phyloP scores from a whole-genome alignment of 2,888 invertebrate species.

The Mermis nigrescens region DNA sequence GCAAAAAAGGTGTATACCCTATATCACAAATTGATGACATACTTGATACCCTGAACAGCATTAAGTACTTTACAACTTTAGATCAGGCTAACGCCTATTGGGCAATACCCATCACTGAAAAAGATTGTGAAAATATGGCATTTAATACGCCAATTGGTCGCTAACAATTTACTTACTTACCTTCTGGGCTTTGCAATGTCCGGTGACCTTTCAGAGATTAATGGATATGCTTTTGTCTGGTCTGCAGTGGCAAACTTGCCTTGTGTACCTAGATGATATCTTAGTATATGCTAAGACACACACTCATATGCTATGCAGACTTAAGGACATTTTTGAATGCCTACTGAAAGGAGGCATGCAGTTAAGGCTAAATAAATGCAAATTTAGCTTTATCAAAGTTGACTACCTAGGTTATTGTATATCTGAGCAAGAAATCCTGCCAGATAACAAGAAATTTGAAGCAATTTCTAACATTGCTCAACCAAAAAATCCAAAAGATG shows the following conservation, averaged over 20 bases:
- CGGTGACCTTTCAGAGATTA: constrained; percentile 18
- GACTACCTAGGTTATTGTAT: neutral
- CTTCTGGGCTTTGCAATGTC: constrained; percentile 14
- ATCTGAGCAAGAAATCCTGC: neutral
- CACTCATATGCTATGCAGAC: neutral
- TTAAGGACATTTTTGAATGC: neutral
- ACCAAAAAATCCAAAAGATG: constrained; percentile 5
- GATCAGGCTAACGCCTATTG: constrained; percentile 13
- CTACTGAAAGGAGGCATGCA: neutral
- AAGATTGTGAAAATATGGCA: constrained; percentile 17
- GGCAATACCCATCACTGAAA: constrained; percentile 14
- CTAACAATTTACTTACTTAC: constrained; percentile 18
- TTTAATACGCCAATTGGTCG: constrained; percentile 17
- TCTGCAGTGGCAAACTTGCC: constrained; percentile 15
- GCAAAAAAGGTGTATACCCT: constrained; percentile 1
- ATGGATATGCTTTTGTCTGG: constrained; percentile 18
- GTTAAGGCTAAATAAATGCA: neutral
- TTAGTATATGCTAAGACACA: constrained; percentile 8
- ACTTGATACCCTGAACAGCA: neutral
- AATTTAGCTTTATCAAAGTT: neutral
- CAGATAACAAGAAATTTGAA: constrained; percentile 2
- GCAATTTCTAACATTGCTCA: neutral
- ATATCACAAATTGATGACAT: neutral
- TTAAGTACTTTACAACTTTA: neutral
- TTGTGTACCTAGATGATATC: constrained; percentile 21